Percentiles rank a stretch among this genome's conserved stretches.
Evolutionary conservation across 2,888 invertebrate species (phyloP).

Genomic region (Didymodactylos carnosus): DNA sequence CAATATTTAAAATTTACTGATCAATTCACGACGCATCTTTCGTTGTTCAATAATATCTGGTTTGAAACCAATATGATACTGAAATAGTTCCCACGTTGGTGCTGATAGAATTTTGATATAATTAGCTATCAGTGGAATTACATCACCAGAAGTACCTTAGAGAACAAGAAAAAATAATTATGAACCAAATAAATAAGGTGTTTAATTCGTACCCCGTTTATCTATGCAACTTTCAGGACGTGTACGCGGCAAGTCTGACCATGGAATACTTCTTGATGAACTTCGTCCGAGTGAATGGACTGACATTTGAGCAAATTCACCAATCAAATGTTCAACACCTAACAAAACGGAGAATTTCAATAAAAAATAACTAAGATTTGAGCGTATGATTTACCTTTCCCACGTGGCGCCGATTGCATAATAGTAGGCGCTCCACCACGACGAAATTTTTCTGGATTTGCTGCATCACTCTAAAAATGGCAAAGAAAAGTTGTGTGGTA

Average conservation of each 20-base stretch:
- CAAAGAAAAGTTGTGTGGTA: background rate
- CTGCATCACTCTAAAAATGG: background rate
- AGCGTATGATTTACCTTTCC: background rate
- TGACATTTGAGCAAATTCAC: background rate
- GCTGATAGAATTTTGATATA: background rate
- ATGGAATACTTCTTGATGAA: background rate
- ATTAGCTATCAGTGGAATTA: background rate
- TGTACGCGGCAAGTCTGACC: background rate
- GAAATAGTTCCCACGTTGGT: constrained; percentile 4
- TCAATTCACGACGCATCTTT: background rate
- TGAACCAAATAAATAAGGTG: background rate
- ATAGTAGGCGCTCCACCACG: background rate
- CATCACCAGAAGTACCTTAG: background rate
- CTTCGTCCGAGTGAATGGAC: background rate
- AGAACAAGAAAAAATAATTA: background rate
- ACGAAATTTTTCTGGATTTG: background rate
- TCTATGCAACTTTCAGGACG: background rate
- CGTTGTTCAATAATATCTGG: background rate
- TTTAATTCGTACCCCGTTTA: background rate
- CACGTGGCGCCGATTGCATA: background rate
- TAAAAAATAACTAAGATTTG: background rate
- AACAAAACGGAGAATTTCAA: background rate
- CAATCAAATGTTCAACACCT: background rate
- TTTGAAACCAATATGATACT: constrained; percentile 15
- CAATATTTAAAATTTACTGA: background rate